Evolutionary conservation across 2,113 vertebrate species (phyloP), one percentile per base, ranked within the genome.

Genomic region (Macaca fascicularis): DNA sequence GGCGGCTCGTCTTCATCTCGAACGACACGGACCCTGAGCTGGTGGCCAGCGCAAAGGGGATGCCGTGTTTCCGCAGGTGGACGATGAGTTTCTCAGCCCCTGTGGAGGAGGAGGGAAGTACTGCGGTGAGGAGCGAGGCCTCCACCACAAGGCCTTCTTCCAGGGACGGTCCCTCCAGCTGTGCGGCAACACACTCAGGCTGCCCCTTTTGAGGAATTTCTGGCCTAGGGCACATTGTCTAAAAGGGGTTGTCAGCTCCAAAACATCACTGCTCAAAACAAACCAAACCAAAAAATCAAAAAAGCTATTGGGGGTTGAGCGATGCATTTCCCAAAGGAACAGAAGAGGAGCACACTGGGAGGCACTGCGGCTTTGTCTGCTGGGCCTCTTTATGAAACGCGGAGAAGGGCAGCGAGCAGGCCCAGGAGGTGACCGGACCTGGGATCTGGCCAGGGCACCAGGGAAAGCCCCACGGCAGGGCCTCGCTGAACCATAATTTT

Each of bases 21-120:
- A 99, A 99, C 16, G 99, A 98, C 0, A 2, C 40, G 0, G 97
- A 40, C 1, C 98, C 96, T 0, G 99, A 99, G 98, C 99, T 99
- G 92, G 99, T 99, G 48, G 99, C 99, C 95, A 99, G 99, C 0
- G 99, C 99, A 0, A 99, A 98, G 59, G 99, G 99, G 59, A 99
- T 92, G 0, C 17, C 45, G 76, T 99, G 98, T 64, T 98, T 98
- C 32, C 92, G 97, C 61, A 99, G 98, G 94, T 99, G 99, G 32
- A 0, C 95, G 82, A 99, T 96, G 70, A 99, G 98, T 67, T 97
- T 99, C 93, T 99, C 98, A 78, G 99, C 99, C 16, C 99, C 99
- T 99, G 96, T 45, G 97, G 96, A 59, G 96, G 9, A 97, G 84
- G 22, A 74, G 22, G 43, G 45, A 67, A 9, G 19, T 50, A 20